Conservation (phyloP, 2,113 vertebrate species). For the Chloropsis hardwickii region DNA sequence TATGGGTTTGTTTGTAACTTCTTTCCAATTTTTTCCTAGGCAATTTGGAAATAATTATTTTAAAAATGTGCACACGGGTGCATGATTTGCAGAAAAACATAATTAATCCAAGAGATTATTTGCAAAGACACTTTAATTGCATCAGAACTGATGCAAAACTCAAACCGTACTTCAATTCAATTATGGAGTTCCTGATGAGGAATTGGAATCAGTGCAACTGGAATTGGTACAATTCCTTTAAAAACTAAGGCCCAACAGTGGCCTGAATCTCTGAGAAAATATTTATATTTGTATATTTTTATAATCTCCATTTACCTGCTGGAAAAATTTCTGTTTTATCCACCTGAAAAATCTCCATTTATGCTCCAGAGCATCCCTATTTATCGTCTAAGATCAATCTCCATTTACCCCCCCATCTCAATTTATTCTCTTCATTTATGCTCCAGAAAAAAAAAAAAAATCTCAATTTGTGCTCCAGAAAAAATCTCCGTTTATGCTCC, state of each 20-base stretch:
- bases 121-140: not conserved
- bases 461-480: not conserved
- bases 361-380: not conserved
- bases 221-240: not conserved
- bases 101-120: not conserved
- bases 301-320: not conserved
- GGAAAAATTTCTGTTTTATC: not conserved
- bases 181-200: not conserved
- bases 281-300: not conserved
- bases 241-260: not conserved
- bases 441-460: not conserved
- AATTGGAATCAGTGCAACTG: not conserved
- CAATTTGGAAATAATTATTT: not conserved
- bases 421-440: not conserved
- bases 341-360: not conserved
- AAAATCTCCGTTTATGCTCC: not conserved
- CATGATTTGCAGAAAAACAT: not conserved
- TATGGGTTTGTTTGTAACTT: not conserved
- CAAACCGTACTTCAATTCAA: not conserved
- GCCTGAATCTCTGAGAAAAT: not conserved
- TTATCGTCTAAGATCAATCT: accelerated
- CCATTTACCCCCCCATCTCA: not conserved
- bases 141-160: not conserved
- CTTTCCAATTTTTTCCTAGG: not conserved
- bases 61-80: accelerated